phyloP scores from a whole-genome alignment of 2,113 vertebrate species.

The Paedocypris sp. region DNA sequence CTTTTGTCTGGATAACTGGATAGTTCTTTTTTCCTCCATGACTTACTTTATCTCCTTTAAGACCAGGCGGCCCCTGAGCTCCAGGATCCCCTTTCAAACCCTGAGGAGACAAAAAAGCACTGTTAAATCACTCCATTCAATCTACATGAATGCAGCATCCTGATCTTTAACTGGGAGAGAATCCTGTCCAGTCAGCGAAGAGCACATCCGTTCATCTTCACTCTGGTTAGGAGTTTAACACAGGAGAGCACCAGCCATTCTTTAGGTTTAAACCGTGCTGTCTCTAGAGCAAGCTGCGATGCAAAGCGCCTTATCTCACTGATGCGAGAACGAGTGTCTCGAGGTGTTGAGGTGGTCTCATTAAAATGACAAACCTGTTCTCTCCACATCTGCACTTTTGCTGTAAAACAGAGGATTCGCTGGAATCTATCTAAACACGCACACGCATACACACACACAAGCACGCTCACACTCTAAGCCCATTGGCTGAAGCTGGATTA shows the following conservation, averaged over 20 bases:
- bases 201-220: constrained; percentile 1
- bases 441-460: constrained; percentile 10
- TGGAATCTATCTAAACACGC: no score
- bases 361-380: neutral
- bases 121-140: neutral
- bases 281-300: neutral
- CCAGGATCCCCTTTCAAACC: constrained; percentile 79
- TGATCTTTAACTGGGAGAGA: constrained; percentile 10
- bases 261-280: neutral
- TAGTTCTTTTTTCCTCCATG: neutral
- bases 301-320: neutral
- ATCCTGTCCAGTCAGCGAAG: constrained; percentile 12
- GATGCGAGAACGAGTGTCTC: neutral
- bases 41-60: constrained; percentile 83
- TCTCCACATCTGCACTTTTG: neutral
- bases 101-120: constrained; percentile 50
- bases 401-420: neutral
- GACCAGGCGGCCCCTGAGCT: constrained; percentile 60
- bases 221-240: neutral
- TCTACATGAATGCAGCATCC: neutral
- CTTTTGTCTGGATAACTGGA: neutral
- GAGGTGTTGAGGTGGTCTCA: neutral
- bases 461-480: constrained; percentile 5
- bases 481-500: constrained; percentile 30
- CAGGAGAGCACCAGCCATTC: neutral